Evolutionary conservation across 2,888 invertebrate genomes (phyloP).

Genomic region (Loripinus fragilis): DNA sequence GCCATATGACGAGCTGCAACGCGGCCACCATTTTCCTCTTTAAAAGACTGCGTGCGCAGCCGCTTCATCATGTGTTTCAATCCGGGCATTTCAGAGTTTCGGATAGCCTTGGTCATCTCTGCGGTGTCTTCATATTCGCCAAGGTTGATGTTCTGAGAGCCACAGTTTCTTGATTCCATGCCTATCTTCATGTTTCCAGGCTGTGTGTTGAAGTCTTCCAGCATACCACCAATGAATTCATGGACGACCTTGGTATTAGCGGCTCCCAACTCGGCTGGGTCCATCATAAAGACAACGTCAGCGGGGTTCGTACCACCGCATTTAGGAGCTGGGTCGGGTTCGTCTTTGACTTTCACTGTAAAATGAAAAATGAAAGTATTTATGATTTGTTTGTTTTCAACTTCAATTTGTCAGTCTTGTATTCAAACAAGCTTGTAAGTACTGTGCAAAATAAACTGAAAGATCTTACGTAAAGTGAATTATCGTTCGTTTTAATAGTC

Average conservation of each 20-base stretch:
- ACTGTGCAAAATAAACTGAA: too few species aligned
- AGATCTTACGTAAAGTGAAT: too few species aligned
- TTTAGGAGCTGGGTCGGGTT: constrained; percentile 27
- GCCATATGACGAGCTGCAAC: constrained; percentile 65
- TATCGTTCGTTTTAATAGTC: too few species aligned
- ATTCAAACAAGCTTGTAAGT: too few species aligned
- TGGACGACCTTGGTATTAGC: constrained; percentile 47
- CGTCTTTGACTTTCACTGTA: constrained; percentile 32
- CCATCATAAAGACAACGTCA: constrained; percentile 76
- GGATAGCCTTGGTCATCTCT: constrained; percentile 47
- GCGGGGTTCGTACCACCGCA: constrained; percentile 62
- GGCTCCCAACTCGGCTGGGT: constrained; percentile 59
- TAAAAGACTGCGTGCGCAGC: constrained; percentile 59
- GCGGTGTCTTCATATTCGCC: constrained; percentile 45
- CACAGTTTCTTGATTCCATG: constrained; percentile 67
- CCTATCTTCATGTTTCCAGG: constrained; percentile 69
- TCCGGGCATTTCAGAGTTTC: constrained; percentile 35
- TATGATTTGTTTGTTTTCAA: too few species aligned
- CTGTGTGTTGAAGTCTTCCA: constrained; percentile 66
- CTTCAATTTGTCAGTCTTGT: too few species aligned
- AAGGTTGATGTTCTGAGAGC: constrained; percentile 63
- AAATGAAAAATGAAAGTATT: not conserved
- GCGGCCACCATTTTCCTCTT: constrained; percentile 56
- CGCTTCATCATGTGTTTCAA: constrained; percentile 60
- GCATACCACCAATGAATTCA: constrained; percentile 65